Percentiles rank a stretch among this genome's conserved stretches.
These are phyloP conservation scores for Palythoa grandiflora DNA, from an alignment of 92 coral and sea anemone species.

Conservation along the genomic window DNA sequence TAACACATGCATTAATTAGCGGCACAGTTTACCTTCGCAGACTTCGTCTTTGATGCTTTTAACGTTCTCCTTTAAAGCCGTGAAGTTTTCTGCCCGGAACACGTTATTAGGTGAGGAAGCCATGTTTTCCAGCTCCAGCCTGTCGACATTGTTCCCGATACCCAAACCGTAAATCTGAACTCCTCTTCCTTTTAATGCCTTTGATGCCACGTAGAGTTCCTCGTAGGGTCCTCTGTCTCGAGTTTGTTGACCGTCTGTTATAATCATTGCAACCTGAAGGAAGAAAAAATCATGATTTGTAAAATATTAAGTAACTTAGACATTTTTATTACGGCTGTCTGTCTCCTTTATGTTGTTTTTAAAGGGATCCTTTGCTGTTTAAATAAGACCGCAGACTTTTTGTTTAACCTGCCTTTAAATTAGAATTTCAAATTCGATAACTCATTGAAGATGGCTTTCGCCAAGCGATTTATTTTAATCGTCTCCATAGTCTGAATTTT, in stretches of 20 bases:
- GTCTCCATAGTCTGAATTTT: no score
- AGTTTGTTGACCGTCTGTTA: slow-evolving; percentile 38
- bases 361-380: no score
- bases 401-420: no score
- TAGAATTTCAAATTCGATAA: no score
- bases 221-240: slow-evolving; percentile 31
- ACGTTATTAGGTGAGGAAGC: slow-evolving; percentile 37
- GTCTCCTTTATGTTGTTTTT: no score
- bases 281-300: background rate
- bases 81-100: slow-evolving; percentile 43
- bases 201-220: slow-evolving; percentile 37
- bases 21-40: slow-evolving; percentile 27
- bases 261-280: slow-evolving; percentile 34
- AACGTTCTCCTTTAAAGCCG: slow-evolving; percentile 35
- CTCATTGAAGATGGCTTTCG: no score
- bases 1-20: background rate
- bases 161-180: slow-evolving; percentile 40
- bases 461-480: no score
- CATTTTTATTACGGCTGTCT: no score
- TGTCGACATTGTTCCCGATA: slow-evolving; percentile 27
- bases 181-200: slow-evolving; percentile 28
- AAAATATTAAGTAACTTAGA: background rate
- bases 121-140: slow-evolving; percentile 43
- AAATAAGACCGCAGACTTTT: no score
- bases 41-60: slow-evolving; percentile 34